phyloP scores from a whole-genome alignment of 2,113 vertebrate species.

The Atherinomorus stipes region DNA sequence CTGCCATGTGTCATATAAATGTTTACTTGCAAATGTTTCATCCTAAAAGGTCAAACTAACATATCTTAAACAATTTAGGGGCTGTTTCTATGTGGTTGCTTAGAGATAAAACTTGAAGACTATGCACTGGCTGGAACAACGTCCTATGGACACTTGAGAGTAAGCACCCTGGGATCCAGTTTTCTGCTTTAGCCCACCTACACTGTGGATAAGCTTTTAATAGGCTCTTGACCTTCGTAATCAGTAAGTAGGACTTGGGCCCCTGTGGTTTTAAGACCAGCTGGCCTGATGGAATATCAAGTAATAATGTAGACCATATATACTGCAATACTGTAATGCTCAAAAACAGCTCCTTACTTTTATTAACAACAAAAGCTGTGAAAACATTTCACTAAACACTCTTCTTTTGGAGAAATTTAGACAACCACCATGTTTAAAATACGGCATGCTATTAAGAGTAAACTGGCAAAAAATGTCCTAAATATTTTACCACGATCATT shows the following conservation, averaged over 20 bases:
- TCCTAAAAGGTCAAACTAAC: background rate
- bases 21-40: background rate
- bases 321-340: constrained; percentile 13
- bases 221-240: constrained; percentile 69
- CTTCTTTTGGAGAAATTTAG: background rate
- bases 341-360: background rate
- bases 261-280: constrained; percentile 42
- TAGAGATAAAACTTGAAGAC: constrained; percentile 13
- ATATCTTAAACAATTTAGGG: background rate
- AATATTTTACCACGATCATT: too few species aligned
- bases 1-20: background rate
- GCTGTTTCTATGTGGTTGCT: background rate
- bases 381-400: background rate
- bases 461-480: too few species aligned
- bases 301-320: constrained; percentile 22
- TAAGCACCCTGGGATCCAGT: constrained; percentile 11
- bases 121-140: constrained; percentile 23
- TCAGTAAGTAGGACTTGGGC: constrained; percentile 39
- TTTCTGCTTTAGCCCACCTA: constrained; percentile 33
- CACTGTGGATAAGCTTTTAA: constrained; percentile 49
- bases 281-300: constrained; percentile 53
- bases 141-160: constrained; percentile 34
- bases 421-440: too few species aligned
- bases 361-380: background rate
- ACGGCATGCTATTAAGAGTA: too few species aligned